These are phyloP conservation scores for Pimpla rufipes DNA, from an alignment of 2,888 invertebrate species.

Conservation along the genomic window DNA sequence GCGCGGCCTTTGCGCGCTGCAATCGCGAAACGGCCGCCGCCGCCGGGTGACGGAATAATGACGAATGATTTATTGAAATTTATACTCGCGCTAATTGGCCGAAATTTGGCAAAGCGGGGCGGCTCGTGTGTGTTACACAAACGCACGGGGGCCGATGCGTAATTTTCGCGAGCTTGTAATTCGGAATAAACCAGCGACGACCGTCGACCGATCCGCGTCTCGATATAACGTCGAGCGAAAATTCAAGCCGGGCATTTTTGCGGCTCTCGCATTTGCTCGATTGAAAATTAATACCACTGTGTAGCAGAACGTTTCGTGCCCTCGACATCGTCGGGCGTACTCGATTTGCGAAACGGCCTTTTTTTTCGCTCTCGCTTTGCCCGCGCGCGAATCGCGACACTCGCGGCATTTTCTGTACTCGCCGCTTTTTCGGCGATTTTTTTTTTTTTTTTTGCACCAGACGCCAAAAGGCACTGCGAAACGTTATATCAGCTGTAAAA, in stretches of 20 bases:
- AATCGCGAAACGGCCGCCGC: background rate
- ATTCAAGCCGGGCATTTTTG: background rate
- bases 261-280: conserved; percentile 14
- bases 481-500: conserved; percentile 32
- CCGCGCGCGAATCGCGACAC: too few relatives aligned
- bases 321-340: background rate
- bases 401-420: too few relatives aligned
- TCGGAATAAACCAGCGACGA: too few relatives aligned
- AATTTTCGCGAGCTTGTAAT: too few relatives aligned
- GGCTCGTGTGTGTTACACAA: background rate
- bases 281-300: conserved; percentile 29
- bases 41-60: conserved; percentile 6
- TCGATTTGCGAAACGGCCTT: conserved; percentile 12
- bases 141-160: too few relatives aligned
- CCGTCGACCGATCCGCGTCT: too few relatives aligned
- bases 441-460: background rate
- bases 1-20: background rate
- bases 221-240: background rate
- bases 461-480: conserved; percentile 29
- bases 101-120: background rate
- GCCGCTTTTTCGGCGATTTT: too few relatives aligned
- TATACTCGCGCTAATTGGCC: background rate
- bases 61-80: conserved; percentile 16
- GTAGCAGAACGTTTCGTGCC: background rate
- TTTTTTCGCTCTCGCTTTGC: background rate